A percentile compares a stretch with the other conserved stretches of the same genome.
Conservation (phyloP, 1,140 invertebrate genomes). For the Brachionus calyciflorus region DNA sequence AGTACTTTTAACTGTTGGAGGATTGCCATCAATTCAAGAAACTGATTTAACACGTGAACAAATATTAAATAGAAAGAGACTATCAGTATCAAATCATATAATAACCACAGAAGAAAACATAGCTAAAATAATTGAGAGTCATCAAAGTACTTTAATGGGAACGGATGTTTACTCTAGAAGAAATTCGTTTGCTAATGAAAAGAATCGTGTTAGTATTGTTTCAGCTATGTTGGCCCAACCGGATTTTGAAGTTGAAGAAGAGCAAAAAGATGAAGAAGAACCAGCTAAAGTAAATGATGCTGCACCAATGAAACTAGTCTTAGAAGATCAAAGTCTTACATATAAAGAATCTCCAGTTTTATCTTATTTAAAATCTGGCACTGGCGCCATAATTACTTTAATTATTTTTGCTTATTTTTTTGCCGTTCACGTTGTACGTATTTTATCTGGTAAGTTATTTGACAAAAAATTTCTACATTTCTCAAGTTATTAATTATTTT, state of each 20-base stretch:
- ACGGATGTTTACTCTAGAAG: background rate
- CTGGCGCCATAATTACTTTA: background rate
- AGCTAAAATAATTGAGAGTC: background rate
- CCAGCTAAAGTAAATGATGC: background rate
- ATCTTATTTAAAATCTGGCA: background rate
- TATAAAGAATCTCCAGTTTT: background rate
- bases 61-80: background rate
- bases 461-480: too few relatives aligned
- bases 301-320: background rate
- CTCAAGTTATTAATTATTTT: too few relatives aligned
- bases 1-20: too few relatives aligned
- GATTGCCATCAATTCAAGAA: background rate
- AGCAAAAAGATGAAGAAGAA: background rate
- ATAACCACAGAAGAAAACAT: background rate
- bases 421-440: background rate
- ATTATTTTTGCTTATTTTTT: background rate
- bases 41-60: background rate
- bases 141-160: background rate
- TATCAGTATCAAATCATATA: background rate
- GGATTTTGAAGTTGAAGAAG: background rate
- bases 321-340: background rate
- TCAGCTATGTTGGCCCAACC: background rate
- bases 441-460: background rate
- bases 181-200: background rate
- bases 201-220: background rate